Conservation (phyloP, 2,888 invertebrate genomes). For the Gnatocerus cornutus region DNA sequence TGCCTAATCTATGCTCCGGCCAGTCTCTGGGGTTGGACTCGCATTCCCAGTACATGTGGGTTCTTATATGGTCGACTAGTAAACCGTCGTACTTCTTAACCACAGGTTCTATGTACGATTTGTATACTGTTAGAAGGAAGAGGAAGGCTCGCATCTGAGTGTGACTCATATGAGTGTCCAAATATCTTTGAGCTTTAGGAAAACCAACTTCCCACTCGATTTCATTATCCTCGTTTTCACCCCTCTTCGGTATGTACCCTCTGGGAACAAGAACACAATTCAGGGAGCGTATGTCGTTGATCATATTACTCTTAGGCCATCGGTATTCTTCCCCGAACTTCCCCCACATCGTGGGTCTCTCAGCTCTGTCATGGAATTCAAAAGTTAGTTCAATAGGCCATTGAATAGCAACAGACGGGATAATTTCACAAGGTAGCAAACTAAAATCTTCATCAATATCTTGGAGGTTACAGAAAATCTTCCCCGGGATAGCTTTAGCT, state of each 20-base stretch:
- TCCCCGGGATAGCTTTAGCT: constrained; percentile 78
- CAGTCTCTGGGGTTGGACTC: constrained; percentile 79
- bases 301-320: constrained; percentile 82
- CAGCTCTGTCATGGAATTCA: constrained; percentile 78
- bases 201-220: constrained; percentile 87
- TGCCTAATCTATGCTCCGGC: constrained; percentile 84
- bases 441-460: constrained; percentile 66
- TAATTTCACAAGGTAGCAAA: constrained; percentile 76
- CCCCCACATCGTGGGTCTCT: constrained; percentile 74
- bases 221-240: constrained; percentile 72
- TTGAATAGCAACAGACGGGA: constrained; percentile 80
- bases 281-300: constrained; percentile 77
- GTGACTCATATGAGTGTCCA: constrained; percentile 82
- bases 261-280: constrained; percentile 83
- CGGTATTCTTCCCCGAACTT: constrained; percentile 75
- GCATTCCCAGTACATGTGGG: constrained; percentile 85
- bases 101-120: constrained; percentile 81
- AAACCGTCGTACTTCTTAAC: constrained; percentile 77
- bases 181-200: constrained; percentile 83
- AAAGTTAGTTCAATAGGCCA: constrained; percentile 84
- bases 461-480: constrained; percentile 74
- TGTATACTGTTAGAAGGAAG: constrained; percentile 80
- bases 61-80: constrained; percentile 81
- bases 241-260: constrained; percentile 78
- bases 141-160: constrained; percentile 83